Evolutionary conservation across 2,888 invertebrate species (phyloP), one percentile per base, ranked within the genome.

Genomic region (Orthosia incerta): DNA sequence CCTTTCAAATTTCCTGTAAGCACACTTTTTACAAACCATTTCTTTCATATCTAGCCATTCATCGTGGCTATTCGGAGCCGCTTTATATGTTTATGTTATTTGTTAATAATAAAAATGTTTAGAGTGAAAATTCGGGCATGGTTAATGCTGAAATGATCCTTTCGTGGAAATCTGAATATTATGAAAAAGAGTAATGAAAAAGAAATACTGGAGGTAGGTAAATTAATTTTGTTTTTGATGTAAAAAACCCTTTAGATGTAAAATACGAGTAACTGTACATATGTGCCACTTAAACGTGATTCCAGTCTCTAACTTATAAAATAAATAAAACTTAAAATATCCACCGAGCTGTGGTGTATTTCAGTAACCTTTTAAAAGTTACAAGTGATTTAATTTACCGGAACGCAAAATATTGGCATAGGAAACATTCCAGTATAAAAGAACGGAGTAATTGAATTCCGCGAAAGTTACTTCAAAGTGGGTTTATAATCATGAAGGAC

Each of bases 1-100:
- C 75, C 72, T 79, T 85, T 83, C 76, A 77, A 85, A 77, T 76
- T 75, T 66, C 74, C 51, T 66, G 78, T 85, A 71, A 74, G 76
- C 78, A 75, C 73, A 74, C 56, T 66, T 73, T 77, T 73, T 77
- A 73, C 59, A 70, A 56, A 39, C 63, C 69, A 78, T 85, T 81
- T 71, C 76, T 85, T 74, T n/a, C n/a, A n/a, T 82, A 80, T 72
- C 68, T 11, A 20, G 56, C 59, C 74, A 80, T 85, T 84, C 78
- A 80, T 86, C 74, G 67, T 71, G 72, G 59, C 60, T 45, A 62
- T 57, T 62, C 55, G 51, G 39, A 60, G 50, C 50, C 62, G 72
- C 46, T 62, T 65, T 55, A 60, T 55, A 60, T 60, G 57, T 53
- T 50, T 64, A 73, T 67, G 39, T 55, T 70, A 56, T 65, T 46